Base-by-base conservation (phyloP, 2,113 vertebrate species). In the Gallinago media region DNA sequence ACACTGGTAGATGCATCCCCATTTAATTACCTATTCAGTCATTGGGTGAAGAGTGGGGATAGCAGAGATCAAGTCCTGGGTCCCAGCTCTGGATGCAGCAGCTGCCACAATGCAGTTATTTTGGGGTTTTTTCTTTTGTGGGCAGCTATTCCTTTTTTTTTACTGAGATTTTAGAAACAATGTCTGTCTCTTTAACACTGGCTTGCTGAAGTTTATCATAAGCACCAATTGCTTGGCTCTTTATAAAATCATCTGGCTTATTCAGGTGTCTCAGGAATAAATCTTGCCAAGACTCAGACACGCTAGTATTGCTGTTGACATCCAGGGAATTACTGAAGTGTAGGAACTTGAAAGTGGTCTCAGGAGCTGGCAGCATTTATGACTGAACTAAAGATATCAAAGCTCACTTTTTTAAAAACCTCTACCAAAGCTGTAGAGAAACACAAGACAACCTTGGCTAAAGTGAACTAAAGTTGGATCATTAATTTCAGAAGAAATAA, bases 81-180 rank as follows among this genome's bases (percentile, higher is more conserved):
- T 46, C 29, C 17, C 10, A 72, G 15, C 13, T 77, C 29, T 77
- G 8, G 3, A 14, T 63, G 54, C 3, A 76, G 8, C 8, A 66
- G 31, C 15, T 80, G 54, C 15, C 54, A 70, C 27, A 8, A 5
- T 29, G 10, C 15, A 32, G 10, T 31, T 42, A 32, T 3, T 54
- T 59, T 62, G 13, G 0, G 13, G n/a, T n/a, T n/a, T n/a, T n/a
- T 0, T 7, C 23, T 71, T 61, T 11, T 17, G 5, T 21, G 17
- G 6, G 8, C 4, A 22, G 1, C 66, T 59, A 26, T 1, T 34
- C 3, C 52, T 29, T 54, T 54, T 54, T 54, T 56, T 32, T 58
- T 59, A 29, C 32, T 61, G 6, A 34, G 12, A 22, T 26, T 23
- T 42, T n/a, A 65, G 21, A 19, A n/a, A 22, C 12, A 65, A 27